phyloP scores from a whole-genome alignment of 2,888 invertebrate genomes.

The Rhamphomyia laevipes region DNA sequence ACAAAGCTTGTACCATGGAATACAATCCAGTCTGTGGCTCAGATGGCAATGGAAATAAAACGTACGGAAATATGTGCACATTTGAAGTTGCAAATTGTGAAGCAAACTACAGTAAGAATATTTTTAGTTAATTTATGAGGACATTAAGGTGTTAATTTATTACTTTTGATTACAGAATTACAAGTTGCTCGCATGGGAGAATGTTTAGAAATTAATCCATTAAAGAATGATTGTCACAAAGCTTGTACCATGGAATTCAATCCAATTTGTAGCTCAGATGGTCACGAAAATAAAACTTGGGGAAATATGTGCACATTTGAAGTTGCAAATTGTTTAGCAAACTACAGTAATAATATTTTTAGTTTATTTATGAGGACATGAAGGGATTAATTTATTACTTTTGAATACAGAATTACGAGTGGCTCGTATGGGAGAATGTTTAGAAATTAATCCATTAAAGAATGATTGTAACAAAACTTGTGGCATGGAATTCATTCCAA shows the following conservation, averaged over 20 bases:
- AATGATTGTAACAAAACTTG: slow-evolving; percentile 1
- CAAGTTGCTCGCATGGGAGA: background rate
- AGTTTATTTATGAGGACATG: no score
- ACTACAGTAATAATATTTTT: no score
- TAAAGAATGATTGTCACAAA: background rate
- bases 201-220: background rate
- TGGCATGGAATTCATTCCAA: background rate
- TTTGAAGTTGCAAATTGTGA: background rate
- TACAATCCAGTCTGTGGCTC: background rate
- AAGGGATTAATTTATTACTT: no score
- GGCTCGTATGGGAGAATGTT: background rate
- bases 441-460: no score
- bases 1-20: background rate
- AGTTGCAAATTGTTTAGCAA: slow-evolving; percentile 4
- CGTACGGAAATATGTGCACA: background rate
- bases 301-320: slow-evolving; percentile 7
- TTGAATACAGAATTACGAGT: no score
- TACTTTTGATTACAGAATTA: background rate
- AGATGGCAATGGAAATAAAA: background rate
- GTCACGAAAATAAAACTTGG: slow-evolving; percentile 6
- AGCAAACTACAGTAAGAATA: background rate
- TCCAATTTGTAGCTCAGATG: slow-evolving; percentile 9
- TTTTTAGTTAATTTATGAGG: no score
- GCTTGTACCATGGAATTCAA: background rate
- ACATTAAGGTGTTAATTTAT: no score